Base-by-base conservation (phyloP, 2,888 invertebrate species). In the Microctonus brassicae region DNA sequence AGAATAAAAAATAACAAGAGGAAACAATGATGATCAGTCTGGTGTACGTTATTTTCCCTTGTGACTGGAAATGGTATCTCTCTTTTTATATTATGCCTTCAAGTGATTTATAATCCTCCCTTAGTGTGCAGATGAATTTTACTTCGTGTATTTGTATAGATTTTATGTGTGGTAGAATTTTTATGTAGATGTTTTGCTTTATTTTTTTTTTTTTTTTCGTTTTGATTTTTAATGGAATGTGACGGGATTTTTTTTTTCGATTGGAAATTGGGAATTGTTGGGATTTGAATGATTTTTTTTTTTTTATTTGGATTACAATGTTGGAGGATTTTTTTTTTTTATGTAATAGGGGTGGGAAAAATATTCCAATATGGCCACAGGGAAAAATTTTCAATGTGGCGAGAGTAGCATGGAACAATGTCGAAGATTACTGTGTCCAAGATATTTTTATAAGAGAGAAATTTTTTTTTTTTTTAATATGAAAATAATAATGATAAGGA, bases 311-410 rank as follows among this genome's bases (percentile, higher is more conserved):
- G 1, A 53, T 53, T 11, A 7, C 34, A 39, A 24, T 66, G 26
- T 24, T 57, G 7, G 22, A 55, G n/a, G n/a, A n/a, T n/a, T n/a
- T n/a, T n/a, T n/a, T n/a, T n/a, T n/a, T n/a, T n/a, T n/a, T n/a
- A 20, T n/a, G 29, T 29, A 29, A 29, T 29, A 3, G 7, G 29
- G 7, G 7, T 29, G 7, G 7, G 2, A 61, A 22, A 1, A 10
- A 65, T n/a, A 55, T 84, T 81, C 82, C 83, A 82, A 84, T 86
- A 84, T 84, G 79, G 79, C 84, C 79, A 75, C 77, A 76, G 81
- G 85, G 83, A 20, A 47, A 47, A 47, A 47, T 47, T 47, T 47
- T 47, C 47, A 47, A 47, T 47, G 47, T 5, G 7, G 6, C 47
- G 47, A 17, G 47, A 47, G 47, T 47, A 6, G 47, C 39, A 39